These are phyloP conservation scores for Caradrina clavipalpis DNA, from an alignment of 2,888 invertebrate genomes.

Conservation along the genomic window DNA sequence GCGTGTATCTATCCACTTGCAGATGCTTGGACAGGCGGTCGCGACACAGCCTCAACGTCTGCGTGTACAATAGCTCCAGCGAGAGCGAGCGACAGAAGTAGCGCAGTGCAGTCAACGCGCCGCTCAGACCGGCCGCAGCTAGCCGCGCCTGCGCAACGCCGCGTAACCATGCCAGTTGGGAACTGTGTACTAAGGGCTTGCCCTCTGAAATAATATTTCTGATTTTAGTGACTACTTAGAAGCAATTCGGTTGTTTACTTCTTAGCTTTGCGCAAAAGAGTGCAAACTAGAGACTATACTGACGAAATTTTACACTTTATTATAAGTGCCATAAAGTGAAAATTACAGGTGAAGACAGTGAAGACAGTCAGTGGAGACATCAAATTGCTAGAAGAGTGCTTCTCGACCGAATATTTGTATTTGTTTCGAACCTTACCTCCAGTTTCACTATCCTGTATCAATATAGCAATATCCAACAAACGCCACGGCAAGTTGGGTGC, in stretches of 20 bases:
- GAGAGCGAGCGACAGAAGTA: conserved; percentile 99
- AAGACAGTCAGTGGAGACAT: too few species aligned
- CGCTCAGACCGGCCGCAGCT: conserved; percentile 94
- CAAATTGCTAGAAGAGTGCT: neutral
- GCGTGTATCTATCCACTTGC: conserved; percentile 97
- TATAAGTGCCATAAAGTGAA: too few species aligned
- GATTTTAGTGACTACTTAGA: neutral
- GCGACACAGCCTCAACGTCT: conserved; percentile 96
- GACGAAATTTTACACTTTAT: too few species aligned
- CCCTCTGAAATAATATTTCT: conserved; percentile 92
- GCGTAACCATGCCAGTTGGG: conserved; percentile 98
- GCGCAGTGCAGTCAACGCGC: conserved; percentile 92
- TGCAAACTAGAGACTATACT: too few species aligned
- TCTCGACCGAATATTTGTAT: neutral
- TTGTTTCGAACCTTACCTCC: conserved; percentile 91
- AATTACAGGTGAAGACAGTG: too few species aligned
- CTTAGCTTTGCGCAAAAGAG: too few species aligned
- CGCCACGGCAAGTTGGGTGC: conserved; percentile 98
- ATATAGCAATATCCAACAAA: conserved; percentile 97
- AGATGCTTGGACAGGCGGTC: conserved; percentile 97
- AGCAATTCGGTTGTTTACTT: too few species aligned
- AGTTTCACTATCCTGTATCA: conserved; percentile 99
- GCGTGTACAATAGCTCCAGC: conserved; percentile 96
- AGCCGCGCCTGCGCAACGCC: conserved; percentile 97
- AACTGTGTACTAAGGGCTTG: conserved; percentile 97